Base-by-base conservation (phyloP, 2,113 vertebrate genomes). In the Chrysemys picta region DNA sequence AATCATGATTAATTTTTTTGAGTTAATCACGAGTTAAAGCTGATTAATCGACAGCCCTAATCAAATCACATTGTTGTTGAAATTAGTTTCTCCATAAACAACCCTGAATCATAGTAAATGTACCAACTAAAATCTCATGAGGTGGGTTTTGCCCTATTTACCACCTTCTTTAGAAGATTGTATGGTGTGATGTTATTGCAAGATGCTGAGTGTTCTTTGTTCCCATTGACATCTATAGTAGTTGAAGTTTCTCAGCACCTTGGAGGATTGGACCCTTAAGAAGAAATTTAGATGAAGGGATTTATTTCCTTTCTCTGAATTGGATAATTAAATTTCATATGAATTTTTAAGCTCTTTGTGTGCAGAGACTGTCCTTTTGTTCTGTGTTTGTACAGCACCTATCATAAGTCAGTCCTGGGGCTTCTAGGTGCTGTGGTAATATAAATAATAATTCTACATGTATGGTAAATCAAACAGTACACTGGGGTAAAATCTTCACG, bases 61-160 rank as follows among this genome's bases (percentile, higher is more conserved):
- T 49, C 47, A 90, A 54, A 56, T 62, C 4, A 8, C 0, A 1
- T 50, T 88, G 81, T 25, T 85, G 21, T 47, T 88, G 65, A 88
- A 96, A 38, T 0, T 0, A 62, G 49, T 78, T 47, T 79, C 57
- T 76, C 95, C 22, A 19, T 38, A 97, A 79, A 80, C 72, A 62
- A 29, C 4, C 12, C 25, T 8, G 35, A 81, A 27, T 16, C 52
- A 24, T 38, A 89, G 57, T 25, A 57, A 62, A 31, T 2, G 50
- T 0, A 0, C 10, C 0, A 5, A 78, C 59, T 0, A 0, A n/a
- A 0, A 1, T 80, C 38, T 56, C 21, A 24, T 42, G 42, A 93
- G 82, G 27, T 24, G 10, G n/a, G 80, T 80, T 62, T 59, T 29
- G 56, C 85, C 75, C 57, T 78, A 17, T 16, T 72, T 86, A 38